These are phyloP conservation scores for Tenthredo livida DNA, from an alignment of 2,888 invertebrate species.

Conservation along the genomic window DNA sequence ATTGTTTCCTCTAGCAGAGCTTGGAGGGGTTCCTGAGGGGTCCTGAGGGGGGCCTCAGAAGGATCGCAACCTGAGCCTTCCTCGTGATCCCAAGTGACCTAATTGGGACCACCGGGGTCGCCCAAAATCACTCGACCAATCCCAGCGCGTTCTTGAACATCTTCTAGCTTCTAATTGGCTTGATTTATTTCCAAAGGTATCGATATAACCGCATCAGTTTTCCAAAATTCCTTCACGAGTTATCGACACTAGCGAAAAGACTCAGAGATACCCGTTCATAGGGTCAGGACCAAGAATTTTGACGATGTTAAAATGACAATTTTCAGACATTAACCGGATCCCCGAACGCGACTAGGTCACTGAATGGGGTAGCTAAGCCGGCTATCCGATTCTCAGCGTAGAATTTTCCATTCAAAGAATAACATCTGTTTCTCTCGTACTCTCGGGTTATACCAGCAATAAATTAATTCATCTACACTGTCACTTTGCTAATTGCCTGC, in stretches of 20 bases:
- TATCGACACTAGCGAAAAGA: conserved; percentile 38
- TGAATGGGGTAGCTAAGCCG: conserved; percentile 25
- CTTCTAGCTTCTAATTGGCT: conserved; percentile 59
- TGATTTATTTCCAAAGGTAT: conserved; percentile 57
- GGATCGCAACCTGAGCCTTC: conserved; percentile 68
- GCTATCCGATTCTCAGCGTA: conserved; percentile 8
- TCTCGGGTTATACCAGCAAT: background rate
- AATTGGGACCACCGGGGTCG: conserved; percentile 73
- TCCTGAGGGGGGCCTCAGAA: conserved; percentile 35
- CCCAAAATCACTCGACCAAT: conserved; percentile 49
- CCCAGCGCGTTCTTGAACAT: conserved; percentile 43
- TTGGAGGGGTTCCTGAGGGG: conserved; percentile 44
- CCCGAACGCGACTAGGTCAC: background rate
- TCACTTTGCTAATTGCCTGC: background rate
- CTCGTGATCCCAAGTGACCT: conserved; percentile 69
- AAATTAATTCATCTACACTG: background rate
- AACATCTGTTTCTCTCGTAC: conserved; percentile 31
- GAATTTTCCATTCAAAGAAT: conserved; percentile 34
- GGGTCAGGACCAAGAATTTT: conserved; percentile 34
- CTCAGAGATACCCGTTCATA: background rate
- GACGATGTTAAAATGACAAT: conserved; percentile 26
- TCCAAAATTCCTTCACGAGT: conserved; percentile 36
- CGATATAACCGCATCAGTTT: conserved; percentile 46
- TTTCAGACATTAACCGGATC: conserved; percentile 37
- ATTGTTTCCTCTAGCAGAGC: conserved; percentile 42